These are phyloP conservation scores for Ptyas mucosa DNA, from an alignment of 2,113 vertebrate species.

Conservation along the genomic window DNA sequence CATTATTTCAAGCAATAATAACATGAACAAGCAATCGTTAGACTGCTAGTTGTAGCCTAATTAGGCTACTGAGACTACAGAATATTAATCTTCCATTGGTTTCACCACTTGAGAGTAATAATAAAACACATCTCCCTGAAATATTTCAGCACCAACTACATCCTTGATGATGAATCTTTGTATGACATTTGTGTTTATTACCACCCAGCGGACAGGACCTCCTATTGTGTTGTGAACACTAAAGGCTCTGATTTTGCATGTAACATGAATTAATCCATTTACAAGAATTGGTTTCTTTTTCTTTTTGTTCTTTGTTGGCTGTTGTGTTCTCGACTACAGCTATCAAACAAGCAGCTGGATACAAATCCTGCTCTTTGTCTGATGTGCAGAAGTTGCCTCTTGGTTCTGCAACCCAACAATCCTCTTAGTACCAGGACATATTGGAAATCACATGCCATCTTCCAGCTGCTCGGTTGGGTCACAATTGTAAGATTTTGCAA, in stretches of 20 bases:
- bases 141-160: constrained; percentile 1
- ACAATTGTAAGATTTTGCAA: background rate
- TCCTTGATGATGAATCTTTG: background rate
- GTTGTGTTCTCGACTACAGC: constrained; percentile 22
- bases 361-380: constrained; percentile 1
- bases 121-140: constrained; percentile 5
- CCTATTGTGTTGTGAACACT: constrained; percentile 20
- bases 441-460: background rate
- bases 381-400: background rate
- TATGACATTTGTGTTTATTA: background rate
- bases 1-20: background rate
- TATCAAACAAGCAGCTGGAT: constrained; percentile 14
- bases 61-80: background rate
- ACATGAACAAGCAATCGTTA: background rate
- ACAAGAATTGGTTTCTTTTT: background rate
- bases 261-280: constrained; percentile 22
- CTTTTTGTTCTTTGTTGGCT: background rate
- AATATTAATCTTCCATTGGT: background rate
- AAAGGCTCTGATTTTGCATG: background rate
- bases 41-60: background rate
- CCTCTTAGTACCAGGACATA: background rate
- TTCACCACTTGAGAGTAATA: background rate
- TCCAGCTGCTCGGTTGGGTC: background rate
- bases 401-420: background rate
- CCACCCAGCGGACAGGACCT: background rate